A percentile compares a stretch with the other conserved stretches of the same genome.
Evolutionary conservation across 2,113 vertebrate species (phyloP).

Genomic region (Empidonax traillii): DNA sequence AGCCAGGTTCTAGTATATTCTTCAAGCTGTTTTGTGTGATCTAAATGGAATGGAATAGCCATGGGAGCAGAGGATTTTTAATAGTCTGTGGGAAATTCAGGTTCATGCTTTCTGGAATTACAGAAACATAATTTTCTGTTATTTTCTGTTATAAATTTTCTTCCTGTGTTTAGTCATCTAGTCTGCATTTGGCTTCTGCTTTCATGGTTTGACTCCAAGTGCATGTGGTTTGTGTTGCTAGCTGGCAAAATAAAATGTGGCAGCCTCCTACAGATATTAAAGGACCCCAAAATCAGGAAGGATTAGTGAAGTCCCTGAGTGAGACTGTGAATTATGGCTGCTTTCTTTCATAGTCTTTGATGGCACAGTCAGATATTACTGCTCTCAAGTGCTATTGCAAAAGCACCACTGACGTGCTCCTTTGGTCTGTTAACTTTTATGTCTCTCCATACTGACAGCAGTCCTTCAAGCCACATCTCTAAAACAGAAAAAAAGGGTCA

Average conservation of each 20-base stretch:
- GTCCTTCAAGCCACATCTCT: neutral
- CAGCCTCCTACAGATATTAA: neutral
- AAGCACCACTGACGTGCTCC: neutral
- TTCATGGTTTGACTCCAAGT: neutral
- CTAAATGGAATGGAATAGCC: neutral
- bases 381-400: neutral
- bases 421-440: neutral
- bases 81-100: neutral
- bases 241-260: neutral
- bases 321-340: neutral
- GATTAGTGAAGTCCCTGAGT: neutral
- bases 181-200: neutral
- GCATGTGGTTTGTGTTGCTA: neutral
- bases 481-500: neutral
- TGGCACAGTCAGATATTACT: neutral
- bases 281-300: neutral
- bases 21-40: neutral
- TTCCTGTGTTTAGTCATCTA: neutral
- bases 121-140: neutral
- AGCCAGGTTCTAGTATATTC: neutral
- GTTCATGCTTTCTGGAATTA: neutral
- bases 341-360: neutral
- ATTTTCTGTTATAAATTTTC: neutral
- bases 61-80: neutral
- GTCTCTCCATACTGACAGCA: neutral